These are phyloP conservation scores for Listronotus bonariensis DNA, from an alignment of 1,140 invertebrate genomes.

Conservation along the genomic window DNA sequence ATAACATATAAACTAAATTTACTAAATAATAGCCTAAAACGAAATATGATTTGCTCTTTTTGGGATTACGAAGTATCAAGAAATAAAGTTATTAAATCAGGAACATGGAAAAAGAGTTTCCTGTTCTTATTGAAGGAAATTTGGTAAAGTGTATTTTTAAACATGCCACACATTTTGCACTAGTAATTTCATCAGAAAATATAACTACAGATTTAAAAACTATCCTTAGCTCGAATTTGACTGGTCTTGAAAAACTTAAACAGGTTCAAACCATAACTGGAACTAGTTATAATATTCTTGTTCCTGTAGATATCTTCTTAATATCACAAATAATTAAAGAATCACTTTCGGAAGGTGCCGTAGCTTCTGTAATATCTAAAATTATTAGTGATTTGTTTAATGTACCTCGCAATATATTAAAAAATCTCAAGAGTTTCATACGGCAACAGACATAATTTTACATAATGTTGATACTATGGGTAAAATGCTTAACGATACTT, in stretches of 20 bases:
- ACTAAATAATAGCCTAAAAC: background rate
- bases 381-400: slow-evolving; percentile 33
- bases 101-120: slow-evolving; percentile 22
- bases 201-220: slow-evolving; percentile 37
- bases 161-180: slow-evolving; percentile 28
- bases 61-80: slow-evolving; percentile 29
- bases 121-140: background rate
- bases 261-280: slow-evolving; percentile 23
- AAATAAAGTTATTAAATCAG: background rate
- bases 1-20: slow-evolving; percentile 17
- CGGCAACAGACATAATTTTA: slow-evolving; percentile 43
- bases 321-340: slow-evolving; percentile 25
- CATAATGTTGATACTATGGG: slow-evolving; percentile 37
- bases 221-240: slow-evolving; percentile 30
- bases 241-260: slow-evolving; percentile 29
- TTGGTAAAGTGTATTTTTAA: slow-evolving; percentile 2
- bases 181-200: slow-evolving; percentile 24
- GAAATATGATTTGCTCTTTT: slow-evolving; percentile 21
- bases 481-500: slow-evolving; percentile 5
- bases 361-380: slow-evolving; percentile 7
- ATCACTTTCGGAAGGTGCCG: slow-evolving; percentile 2
- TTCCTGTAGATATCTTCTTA: slow-evolving; percentile 28
- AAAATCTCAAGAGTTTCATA: slow-evolving; percentile 33
- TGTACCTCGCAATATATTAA: slow-evolving; percentile 30
- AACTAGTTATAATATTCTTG: slow-evolving; percentile 9